Evolutionary conservation across 2,797 vertebrate species (phyloP).

Genomic region (Rhinella marina): DNA sequence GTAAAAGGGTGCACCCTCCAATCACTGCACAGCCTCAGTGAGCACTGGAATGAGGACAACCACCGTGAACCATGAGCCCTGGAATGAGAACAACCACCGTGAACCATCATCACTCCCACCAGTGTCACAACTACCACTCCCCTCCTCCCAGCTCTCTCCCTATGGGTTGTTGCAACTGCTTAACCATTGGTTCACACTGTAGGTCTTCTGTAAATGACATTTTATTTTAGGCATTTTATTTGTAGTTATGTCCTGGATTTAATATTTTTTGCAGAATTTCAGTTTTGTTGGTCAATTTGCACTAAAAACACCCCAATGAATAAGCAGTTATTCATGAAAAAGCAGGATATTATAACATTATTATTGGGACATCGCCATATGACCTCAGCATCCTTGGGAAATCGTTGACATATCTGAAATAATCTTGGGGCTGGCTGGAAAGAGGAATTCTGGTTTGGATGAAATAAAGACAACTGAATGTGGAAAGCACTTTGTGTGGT

Average conservation of each 20-base stretch:
- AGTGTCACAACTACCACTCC: too few species aligned
- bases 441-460: constrained; percentile 13
- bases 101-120: too few species aligned
- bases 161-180: neutral
- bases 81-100: too few species aligned
- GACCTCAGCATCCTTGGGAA: constrained; percentile 24
- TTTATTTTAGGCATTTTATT: neutral
- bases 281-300: neutral
- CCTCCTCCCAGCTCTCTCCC: too few species aligned
- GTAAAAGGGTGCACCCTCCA: too few species aligned
- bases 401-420: constrained; percentile 17
- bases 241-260: neutral
- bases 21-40: too few species aligned
- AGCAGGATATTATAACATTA: constrained; percentile 27
- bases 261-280: neutral
- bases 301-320: constrained; percentile 18
- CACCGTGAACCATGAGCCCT: too few species aligned
- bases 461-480: constrained; percentile 16
- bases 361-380: constrained; percentile 25
- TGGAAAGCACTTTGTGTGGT: constrained; percentile 17
- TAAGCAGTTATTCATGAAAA: constrained; percentile 14
- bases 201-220: neutral
- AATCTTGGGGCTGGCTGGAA: constrained; percentile 15
- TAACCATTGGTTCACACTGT: neutral
- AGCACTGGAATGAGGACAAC: too few species aligned